phyloP scores from a whole-genome alignment of 2,797 vertebrate species.

The Lycodopsis pacificus region DNA sequence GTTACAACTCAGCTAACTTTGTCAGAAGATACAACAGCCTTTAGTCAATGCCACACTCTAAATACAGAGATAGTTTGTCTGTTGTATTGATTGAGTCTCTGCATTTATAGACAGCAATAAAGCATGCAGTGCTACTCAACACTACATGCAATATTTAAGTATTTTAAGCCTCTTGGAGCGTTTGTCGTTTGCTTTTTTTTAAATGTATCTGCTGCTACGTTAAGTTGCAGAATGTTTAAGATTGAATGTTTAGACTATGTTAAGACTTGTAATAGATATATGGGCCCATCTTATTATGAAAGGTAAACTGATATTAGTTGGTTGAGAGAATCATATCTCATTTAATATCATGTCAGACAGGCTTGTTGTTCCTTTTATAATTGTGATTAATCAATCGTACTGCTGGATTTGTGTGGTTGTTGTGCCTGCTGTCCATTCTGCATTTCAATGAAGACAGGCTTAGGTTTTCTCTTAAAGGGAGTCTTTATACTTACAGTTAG shows the following conservation, averaged over 20 bases:
- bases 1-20: conserved; percentile 4
- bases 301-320: background rate
- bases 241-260: background rate
- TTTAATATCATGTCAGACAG: background rate
- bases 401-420: background rate
- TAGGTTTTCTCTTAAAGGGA: background rate
- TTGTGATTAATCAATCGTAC: background rate
- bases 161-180: background rate
- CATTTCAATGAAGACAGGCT: conserved; percentile 4
- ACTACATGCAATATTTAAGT: background rate
- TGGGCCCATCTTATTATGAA: background rate
- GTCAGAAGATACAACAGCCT: background rate
- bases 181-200: background rate
- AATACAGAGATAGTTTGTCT: background rate
- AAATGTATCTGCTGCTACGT: background rate
- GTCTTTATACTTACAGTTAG: background rate
- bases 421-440: background rate
- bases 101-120: background rate
- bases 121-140: background rate
- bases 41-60: background rate
- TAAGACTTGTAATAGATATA: background rate
- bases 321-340: background rate
- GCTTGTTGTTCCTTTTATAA: background rate
- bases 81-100: conserved; percentile 1
- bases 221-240: background rate